Evolutionary conservation across 2,113 vertebrate genomes (phyloP), one percentile per base, ranked within the genome.

Genomic region (Trinectes maculatus): DNA sequence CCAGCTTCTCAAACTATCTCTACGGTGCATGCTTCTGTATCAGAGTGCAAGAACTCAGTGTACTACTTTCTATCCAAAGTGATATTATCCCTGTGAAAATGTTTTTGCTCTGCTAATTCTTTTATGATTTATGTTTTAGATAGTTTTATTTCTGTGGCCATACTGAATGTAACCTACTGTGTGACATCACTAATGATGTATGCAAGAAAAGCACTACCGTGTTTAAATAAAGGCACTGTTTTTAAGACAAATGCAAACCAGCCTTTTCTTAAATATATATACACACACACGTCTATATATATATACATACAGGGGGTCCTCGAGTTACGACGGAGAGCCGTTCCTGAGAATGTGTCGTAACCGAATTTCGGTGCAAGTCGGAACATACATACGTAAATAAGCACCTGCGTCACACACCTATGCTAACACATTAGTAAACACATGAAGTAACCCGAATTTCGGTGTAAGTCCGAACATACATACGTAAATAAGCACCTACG

Each of bases 131-230:
- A 24, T 58, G 57, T 74, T 62, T 18, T 58, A 18, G 39, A 55
- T 71, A 58, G 49, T 82, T 84, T 71, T 55, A 54, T 52, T 21
- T 84, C 83, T 6, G 71, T 90, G 92, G 91, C 93, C 93, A 91
- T 94, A 78, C n/a, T 93, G 95, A 97, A 96, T 98, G 96, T 97
- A 96, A 92, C 56, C 67, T 74, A 47, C 76, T 54, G 81, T 89
- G 78, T 44, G 70, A 85, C 77, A 84, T 94, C 91, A 93, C 91
- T 92, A 83, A 92, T 88, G 84, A 90, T 95, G 94, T 95, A 94
- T 94, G 91, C 90, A 92, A 93, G 93, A 74, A 73, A 85, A 84
- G 80, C 92, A 94, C 92, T 94, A 93, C 93, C 86, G 58, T 93
- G 87, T 75, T 83, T 25, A 68, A 93, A 93, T 95, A 95, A 96